Percentiles rank a stretch among this genome's conserved stretches.
phyloP scores from a whole-genome alignment of 92 coral and sea anemone species.

The Muricea muricata region DNA sequence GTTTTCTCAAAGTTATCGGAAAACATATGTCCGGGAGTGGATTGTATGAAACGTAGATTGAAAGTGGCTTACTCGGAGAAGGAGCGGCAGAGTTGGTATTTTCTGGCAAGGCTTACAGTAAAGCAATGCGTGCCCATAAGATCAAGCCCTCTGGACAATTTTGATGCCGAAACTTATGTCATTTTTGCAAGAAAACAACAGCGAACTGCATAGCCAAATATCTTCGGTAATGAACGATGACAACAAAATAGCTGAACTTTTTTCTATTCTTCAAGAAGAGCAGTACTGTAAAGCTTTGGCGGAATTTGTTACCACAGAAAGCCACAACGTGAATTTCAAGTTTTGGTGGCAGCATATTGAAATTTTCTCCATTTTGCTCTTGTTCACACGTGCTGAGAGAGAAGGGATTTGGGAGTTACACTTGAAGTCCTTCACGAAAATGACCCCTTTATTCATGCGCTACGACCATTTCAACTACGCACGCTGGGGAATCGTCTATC shows the following conservation, averaged over 20 bases:
- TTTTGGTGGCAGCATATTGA: slow-evolving; percentile 70
- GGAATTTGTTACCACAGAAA: slow-evolving; percentile 39
- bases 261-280: slow-evolving; percentile 41
- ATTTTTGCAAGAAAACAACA: slow-evolving; percentile 44
- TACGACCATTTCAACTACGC: slow-evolving; percentile 54
- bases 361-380: slow-evolving; percentile 63
- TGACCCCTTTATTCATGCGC: slow-evolving; percentile 50
- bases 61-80: slow-evolving; percentile 60
- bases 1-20: slow-evolving; percentile 55
- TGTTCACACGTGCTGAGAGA: slow-evolving; percentile 69
- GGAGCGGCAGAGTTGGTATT: slow-evolving; percentile 39
- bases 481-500: slow-evolving; percentile 54
- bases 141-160: slow-evolving; percentile 64
- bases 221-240: slow-evolving; percentile 1
- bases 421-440: slow-evolving; percentile 34
- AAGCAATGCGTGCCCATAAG: slow-evolving; percentile 67
- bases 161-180: slow-evolving; percentile 43
- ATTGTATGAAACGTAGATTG: slow-evolving; percentile 64
- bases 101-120: slow-evolving; percentile 67
- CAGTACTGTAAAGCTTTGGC: slow-evolving; percentile 35
- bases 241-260: slow-evolving; percentile 30
- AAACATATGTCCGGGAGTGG: slow-evolving; percentile 65
- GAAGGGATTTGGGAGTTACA: slow-evolving; percentile 67
- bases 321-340: slow-evolving; percentile 54
- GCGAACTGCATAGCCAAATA: slow-evolving; percentile 31